Conservation (phyloP, 1,140 invertebrate genomes). For the Bombus terrestris region DNA sequence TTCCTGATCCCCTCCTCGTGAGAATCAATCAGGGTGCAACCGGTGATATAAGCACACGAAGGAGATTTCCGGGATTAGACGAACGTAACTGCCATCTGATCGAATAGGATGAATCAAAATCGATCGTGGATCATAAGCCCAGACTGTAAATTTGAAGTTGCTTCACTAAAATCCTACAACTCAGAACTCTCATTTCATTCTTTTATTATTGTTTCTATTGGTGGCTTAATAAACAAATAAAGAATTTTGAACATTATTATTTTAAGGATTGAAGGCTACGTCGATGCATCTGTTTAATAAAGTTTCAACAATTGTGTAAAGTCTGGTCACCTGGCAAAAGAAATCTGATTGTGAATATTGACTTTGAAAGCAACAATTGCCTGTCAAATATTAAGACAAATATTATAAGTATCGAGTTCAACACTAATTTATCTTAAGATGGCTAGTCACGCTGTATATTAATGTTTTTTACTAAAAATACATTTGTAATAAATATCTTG, state of each 20-base stretch:
- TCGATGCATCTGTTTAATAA: neutral
- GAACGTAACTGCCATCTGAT: conserved; percentile 54
- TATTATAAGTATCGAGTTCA: too few species aligned
- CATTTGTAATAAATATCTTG: too few species aligned
- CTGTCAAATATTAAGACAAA: too few species aligned
- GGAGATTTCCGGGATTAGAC: conserved; percentile 65
- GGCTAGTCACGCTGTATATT: too few species aligned
- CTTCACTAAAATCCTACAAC: neutral
- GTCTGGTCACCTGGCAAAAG: conserved; percentile 55
- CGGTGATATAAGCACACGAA: conserved; percentile 7
- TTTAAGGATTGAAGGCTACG: neutral
- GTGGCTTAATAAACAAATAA: neutral
- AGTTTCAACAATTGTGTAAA: conserved; percentile 67
- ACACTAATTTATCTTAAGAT: too few species aligned
- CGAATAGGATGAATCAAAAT: conserved; percentile 38
- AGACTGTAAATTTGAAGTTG: conserved; percentile 26
- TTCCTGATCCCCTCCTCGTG: neutral
- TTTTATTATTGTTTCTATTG: neutral
- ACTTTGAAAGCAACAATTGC: neutral
- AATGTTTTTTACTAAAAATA: too few species aligned
- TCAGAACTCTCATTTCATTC: neutral
- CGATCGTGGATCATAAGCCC: conserved; percentile 35
- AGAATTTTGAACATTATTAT: neutral
- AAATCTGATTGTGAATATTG: conserved; percentile 64
- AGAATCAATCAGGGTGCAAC: conserved; percentile 55